These are phyloP conservation scores for Euleptes europaea DNA, from an alignment of 2,113 vertebrate genomes.

Conservation along the genomic window DNA sequence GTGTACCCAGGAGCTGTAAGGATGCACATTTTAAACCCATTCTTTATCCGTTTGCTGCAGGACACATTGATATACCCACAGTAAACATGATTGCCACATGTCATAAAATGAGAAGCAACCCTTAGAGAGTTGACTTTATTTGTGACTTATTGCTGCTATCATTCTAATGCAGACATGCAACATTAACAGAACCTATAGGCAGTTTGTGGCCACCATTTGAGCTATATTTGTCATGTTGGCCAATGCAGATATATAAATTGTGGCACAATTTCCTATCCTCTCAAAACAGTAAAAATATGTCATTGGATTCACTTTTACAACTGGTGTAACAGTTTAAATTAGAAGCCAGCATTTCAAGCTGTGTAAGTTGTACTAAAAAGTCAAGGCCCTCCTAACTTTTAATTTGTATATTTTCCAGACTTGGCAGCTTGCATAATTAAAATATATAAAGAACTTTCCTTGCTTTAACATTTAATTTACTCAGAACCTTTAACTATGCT, in stretches of 20 bases:
- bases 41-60: background rate
- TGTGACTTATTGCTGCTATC: too few relatives aligned
- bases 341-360: background rate
- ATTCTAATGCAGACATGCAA: background rate
- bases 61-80: background rate
- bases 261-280: background rate
- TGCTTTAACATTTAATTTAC: constrained; percentile 20
- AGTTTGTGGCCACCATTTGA: background rate
- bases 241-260: background rate
- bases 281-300: background rate
- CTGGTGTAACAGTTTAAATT: background rate
- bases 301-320: background rate
- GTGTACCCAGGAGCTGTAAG: background rate
- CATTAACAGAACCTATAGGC: background rate
- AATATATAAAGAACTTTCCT: constrained; percentile 1
- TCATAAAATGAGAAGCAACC: background rate
- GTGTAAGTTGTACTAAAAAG: background rate
- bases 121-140: background rate
- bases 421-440: constrained; percentile 14
- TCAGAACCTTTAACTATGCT: background rate
- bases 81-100: background rate
- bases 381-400: background rate
- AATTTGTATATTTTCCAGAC: background rate
- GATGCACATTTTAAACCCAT: background rate
- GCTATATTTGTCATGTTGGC: background rate